Evolutionary conservation across 1,140 invertebrate species (phyloP).

Genomic region (Ephestia elutella): DNA sequence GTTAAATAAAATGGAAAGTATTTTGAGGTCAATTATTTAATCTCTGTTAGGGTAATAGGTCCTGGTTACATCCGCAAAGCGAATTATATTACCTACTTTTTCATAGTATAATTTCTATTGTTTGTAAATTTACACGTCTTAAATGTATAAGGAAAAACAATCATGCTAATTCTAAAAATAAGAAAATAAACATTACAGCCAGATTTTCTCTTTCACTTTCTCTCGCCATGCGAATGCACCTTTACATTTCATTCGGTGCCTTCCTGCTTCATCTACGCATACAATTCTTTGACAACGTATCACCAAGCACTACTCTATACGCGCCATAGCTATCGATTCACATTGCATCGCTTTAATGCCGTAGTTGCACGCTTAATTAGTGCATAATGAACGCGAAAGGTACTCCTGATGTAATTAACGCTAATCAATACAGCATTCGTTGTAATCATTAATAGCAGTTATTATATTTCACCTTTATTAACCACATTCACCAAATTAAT

Average conservation of each 20-base stretch:
- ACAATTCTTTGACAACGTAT: background rate
- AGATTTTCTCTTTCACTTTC: too few species aligned
- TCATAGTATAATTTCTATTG: too few species aligned
- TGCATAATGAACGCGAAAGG: slow-evolving; percentile 6
- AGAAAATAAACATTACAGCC: too few species aligned
- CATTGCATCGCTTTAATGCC: background rate
- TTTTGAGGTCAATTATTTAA: too few species aligned
- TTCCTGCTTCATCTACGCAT: background rate
- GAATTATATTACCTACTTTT: too few species aligned
- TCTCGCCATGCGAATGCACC: background rate
- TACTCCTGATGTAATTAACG: slow-evolving; percentile 6
- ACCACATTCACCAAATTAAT: background rate
- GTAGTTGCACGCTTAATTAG: slow-evolving; percentile 9
- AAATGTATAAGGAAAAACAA: too few species aligned
- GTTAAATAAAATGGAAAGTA: too few species aligned
- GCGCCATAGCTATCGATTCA: background rate
- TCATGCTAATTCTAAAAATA: too few species aligned
- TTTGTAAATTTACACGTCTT: too few species aligned
- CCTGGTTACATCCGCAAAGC: too few species aligned
- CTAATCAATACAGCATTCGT: background rate
- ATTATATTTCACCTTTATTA: slow-evolving; percentile 5
- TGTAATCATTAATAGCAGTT: slow-evolving; percentile 1
- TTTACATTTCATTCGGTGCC: background rate
- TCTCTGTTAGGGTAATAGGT: too few species aligned
- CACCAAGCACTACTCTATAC: background rate